These are phyloP conservation scores for Falco novaeseelandiae DNA, from an alignment of 2,797 vertebrate species.

Conservation along the genomic window DNA sequence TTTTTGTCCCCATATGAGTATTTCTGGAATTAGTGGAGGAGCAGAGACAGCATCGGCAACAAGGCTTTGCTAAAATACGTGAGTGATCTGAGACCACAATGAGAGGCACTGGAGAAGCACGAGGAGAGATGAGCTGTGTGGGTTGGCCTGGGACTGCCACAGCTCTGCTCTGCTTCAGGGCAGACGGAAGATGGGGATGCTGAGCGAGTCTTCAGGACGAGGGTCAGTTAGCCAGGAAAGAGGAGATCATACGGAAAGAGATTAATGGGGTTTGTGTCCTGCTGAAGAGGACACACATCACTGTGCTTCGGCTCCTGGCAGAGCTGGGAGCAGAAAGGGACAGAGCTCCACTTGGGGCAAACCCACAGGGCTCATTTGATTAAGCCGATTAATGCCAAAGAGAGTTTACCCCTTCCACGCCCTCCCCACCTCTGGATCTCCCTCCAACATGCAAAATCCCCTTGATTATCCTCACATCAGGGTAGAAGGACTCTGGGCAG, in stretches of 20 bases:
- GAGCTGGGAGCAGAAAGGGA: not conserved
- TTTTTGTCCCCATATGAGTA: constrained; percentile 21
- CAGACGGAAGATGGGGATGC: not conserved
- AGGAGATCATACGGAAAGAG: not conserved
- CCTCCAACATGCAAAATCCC: not conserved
- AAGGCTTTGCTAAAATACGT: not conserved
- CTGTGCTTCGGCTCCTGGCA: not conserved
- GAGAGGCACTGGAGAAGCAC: not conserved
- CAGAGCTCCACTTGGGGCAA: not conserved
- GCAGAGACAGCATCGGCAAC: not conserved
- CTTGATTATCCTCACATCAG: not conserved
- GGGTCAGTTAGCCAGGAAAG: not conserved
- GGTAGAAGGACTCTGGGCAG: not conserved
- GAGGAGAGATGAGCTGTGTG: not conserved
- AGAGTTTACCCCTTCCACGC: not conserved
- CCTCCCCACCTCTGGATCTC: not conserved
- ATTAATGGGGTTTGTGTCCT: not conserved
- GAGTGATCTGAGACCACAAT: not conserved
- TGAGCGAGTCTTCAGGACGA: not conserved
- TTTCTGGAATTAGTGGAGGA: constrained; percentile 8
- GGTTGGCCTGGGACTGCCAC: not conserved
- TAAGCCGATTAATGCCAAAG: fast-evolving
- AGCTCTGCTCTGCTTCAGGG: not conserved
- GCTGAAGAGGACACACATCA: not conserved
- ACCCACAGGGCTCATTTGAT: not conserved